Base-by-base conservation (phyloP, 2,113 vertebrate species). In the Sprattus sprattus region DNA sequence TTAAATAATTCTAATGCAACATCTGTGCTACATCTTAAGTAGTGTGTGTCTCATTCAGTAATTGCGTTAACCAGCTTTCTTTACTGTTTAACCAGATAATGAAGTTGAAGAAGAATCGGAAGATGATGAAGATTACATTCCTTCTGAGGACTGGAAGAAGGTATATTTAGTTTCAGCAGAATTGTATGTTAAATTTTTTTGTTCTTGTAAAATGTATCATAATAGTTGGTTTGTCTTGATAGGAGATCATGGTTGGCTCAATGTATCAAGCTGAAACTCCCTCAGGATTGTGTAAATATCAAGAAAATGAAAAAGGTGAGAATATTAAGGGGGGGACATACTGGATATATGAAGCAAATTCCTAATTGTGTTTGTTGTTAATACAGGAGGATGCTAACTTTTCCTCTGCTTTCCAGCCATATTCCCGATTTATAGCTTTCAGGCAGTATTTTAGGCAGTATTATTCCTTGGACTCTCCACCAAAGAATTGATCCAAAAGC, bases 221-320 rank as follows among this genome's bases (percentile, higher is more conserved):
- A 22, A 20, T 60, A 7, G 18, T 18, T 22, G 6, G 5, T 90
- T 87, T 83, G 89, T 91, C 88, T 88, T 82, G 6, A 60, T 89
- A 99, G 98, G 98, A 99, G 91, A 99, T 99, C 87, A 99, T 99
- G 97, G 98, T 99, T 91, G 98, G 98, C 8, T 99, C 98, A 4
- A 98, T 99, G 97, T 99, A 97, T 92, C 98, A 99, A 93, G 98
- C 98, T 89, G 98, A 99, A 95, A 99, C 98, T 64, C 98, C 98
- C 85, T 90, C 91, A 87, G 98, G 97, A n/a, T 89, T 97, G 81
- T 96, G 95, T 93, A 97, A 96, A 94, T 99, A 99, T 92, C 97
- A 93, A 93, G 97, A 99, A 84, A 98, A 98, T 85, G 98, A 99
- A 89, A 99, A 95, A 96, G 98, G 98, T 99, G 91, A 60, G 20